Percentiles rank a stretch among this genome's conserved stretches.
These are phyloP conservation scores for Archocentrus centrarchus DNA, from an alignment of 2,113 vertebrate species.

Conservation along the genomic window DNA sequence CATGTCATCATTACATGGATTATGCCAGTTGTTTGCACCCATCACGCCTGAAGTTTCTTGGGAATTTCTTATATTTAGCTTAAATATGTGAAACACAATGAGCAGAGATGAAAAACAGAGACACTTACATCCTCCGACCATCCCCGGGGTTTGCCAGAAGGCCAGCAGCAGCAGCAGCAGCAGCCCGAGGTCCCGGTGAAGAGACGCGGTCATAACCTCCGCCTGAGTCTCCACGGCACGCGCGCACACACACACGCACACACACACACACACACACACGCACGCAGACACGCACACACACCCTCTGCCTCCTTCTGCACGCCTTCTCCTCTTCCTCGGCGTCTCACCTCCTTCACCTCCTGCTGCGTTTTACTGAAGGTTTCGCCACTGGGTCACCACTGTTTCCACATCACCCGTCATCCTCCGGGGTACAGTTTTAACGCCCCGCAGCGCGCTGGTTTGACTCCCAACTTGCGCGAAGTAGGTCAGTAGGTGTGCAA, in stretches of 20 bases:
- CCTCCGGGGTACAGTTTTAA: neutral
- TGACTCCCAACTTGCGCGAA: constrained; percentile 38
- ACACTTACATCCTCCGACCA: constrained; percentile 68
- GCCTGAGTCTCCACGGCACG: constrained; percentile 13
- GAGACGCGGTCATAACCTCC: constrained; percentile 61
- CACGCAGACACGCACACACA: neutral
- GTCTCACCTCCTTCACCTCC: neutral
- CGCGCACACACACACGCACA: constrained; percentile 2
- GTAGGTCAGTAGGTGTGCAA: constrained; percentile 49
- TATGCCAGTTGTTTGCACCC: neutral
- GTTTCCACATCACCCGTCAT: constrained; percentile 36
- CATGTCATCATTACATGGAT: neutral
- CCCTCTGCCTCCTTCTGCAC: constrained; percentile 26
- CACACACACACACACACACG: neutral
- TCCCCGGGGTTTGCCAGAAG: constrained; percentile 50
- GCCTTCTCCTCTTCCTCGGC: neutral
- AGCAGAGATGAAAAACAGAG: neutral
- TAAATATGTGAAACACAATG: neutral
- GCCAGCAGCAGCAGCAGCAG: constrained; percentile 58
- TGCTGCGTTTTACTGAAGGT: constrained; percentile 33
- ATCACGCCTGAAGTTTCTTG: neutral
- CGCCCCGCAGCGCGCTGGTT: neutral
- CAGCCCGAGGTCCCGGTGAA: constrained; percentile 58
- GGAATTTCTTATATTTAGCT: neutral
- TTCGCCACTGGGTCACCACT: constrained; percentile 35